Evolutionary conservation across 2,797 vertebrate genomes (phyloP).

Genomic region (Chiloscyllium punctatum): DNA sequence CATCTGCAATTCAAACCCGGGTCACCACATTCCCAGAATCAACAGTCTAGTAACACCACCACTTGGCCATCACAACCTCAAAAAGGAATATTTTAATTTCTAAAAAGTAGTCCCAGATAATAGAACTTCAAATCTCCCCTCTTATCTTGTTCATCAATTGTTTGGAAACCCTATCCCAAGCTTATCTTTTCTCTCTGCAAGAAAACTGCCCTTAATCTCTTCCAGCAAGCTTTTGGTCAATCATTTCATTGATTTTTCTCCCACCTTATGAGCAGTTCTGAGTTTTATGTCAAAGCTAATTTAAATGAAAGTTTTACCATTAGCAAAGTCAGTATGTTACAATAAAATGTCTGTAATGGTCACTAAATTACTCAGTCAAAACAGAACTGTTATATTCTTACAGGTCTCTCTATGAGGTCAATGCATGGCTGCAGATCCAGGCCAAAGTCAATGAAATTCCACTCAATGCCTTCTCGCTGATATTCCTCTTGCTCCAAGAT

Average conservation of each 20-base stretch:
- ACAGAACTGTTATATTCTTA: constrained; percentile 53
- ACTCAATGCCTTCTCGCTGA: constrained; percentile 96
- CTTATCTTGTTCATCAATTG: neutral
- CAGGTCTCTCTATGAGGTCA: constrained; percentile 91
- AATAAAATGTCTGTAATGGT: neutral
- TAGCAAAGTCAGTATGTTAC: neutral
- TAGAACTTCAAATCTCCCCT: too few species aligned
- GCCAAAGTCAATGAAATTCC: constrained; percentile 98
- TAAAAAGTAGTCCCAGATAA: neutral
- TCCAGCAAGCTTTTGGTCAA: too few species aligned
- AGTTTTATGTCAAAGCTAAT: neutral
- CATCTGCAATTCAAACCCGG: too few species aligned
- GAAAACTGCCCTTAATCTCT: too few species aligned
- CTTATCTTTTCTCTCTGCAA: neutral
- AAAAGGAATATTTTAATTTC: too few species aligned
- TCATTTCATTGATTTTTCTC: neutral
- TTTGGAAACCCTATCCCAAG: neutral
- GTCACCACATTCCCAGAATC: too few species aligned
- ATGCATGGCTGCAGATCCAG: constrained; percentile 96
- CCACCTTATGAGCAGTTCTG: neutral
- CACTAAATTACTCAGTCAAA: neutral
- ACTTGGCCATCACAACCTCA: too few species aligned
- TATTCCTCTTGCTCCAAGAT: constrained; percentile 98
- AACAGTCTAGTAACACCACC: too few species aligned
- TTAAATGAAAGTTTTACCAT: neutral